Evolutionary conservation across 2,888 invertebrate species (phyloP), one percentile per base, ranked within the genome.

Genomic region (Bombylius discolor): DNA sequence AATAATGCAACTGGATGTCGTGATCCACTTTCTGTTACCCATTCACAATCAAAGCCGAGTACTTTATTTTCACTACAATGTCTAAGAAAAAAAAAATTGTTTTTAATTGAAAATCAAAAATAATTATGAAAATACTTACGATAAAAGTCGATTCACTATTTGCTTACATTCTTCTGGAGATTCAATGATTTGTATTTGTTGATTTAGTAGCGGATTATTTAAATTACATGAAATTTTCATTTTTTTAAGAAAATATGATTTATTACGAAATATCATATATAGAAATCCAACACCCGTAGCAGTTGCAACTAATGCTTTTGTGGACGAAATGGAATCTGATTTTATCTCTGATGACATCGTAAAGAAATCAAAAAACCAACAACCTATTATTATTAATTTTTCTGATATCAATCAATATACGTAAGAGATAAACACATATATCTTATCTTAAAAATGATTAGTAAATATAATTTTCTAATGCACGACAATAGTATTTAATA

Each of bases 1-100:
- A 90, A 67, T 6, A 89, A 67, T 0, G 88, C 83, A 12, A 87
- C 80, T 0, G 84, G 82, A 2, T 77, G 74, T 6, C 80, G 72
- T 50, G 70, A 73, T 0, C 81, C 81, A n/a, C 78, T 76, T 1
- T 75, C 73, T 0, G 81, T 82, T 1, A 85, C 83, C 89, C 89
- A 89, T 71, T 89, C 89, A 69, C 89, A 89, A 67, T 89, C 89
- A 66, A 89, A 83, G 7, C 89, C 89, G 44, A 89, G 66, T 0
- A 84, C 81, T 64, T 70, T 70, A 48, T 77, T 72, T 11, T 66
- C 59, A 45, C 61, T 57, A 52, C 69, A 67, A 65, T 74, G 67
- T 13, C 69, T 69, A 31, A 11, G 58, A 62, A 32, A 7, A 36
- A 48, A 56, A 50, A 51, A 9, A n/a, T 53, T 7, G 45, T 45